Evolutionary conservation across 2,888 invertebrate species (phyloP), one percentile per base, ranked within the genome.

Genomic region (Pasiphila rectangulata): DNA sequence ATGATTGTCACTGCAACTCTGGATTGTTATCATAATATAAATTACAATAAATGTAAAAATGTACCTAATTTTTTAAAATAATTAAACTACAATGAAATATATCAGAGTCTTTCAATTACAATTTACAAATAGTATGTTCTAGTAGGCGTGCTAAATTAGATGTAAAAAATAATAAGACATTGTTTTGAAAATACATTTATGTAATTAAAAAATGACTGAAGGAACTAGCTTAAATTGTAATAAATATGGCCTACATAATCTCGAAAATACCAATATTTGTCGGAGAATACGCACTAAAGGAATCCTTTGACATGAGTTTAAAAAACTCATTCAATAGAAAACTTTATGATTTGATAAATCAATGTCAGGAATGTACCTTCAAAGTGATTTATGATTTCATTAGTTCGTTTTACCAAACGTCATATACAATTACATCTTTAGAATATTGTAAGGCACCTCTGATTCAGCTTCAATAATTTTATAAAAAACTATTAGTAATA

Each of bases 11-110:
- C 73, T 66, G 64, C 59, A 79, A 82, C 82, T 83, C 78, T 79
- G 83, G 82, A 83, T 81, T 83, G 79, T 81, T 81, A 74, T 77
- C 74, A 68, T 72, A 66, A 72, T 68, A 68, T 68, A 61, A 59
- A 71, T 63, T 70, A 71, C 64, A 65, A 64, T 69, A 67, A 75
- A 69, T 82, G 83, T 83, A 83, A 73, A 83, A 81, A 81, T 80
- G 79, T 82, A 83, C 73, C 77, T 79, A 79, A 78, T 69, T 79
- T 78, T 77, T 76, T 75, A 51, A 75, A 75, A 72, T 72, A 78
- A 79, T 75, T 80, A 80, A 77, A 81, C 67, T 72, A 69, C 72
- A 68, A 79, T 80, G 75, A 79, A 79, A 69, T 79, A 71, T 64
- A 60, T 50, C 41, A 54, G 41, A 25, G 45, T 19, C 64, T 60